Evolutionary conservation across 2,797 vertebrate genomes (phyloP), one percentile per base, ranked within the genome.

Genomic region (Cyprinodon diabolis): DNA sequence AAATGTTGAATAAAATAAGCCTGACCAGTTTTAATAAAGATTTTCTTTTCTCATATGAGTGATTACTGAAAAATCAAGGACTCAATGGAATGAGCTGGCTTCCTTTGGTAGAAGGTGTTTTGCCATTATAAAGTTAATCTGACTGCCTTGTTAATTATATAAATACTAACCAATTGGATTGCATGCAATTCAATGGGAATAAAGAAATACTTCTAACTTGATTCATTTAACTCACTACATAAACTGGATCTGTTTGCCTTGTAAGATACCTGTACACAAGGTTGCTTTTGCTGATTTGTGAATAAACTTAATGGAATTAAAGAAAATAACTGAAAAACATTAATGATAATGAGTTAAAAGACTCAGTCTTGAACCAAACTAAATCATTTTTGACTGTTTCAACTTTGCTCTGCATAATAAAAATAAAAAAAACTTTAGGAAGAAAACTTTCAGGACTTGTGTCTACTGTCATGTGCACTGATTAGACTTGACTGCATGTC

Each of bases 401-500:
- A 1, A 7, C 13, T 54, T 55, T 10, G 23, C n/a, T 52, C 14
- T 30, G 25, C 25, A 2, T 30, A 30, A 30, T 30, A 30, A 30
- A 58, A 14, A 9, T 21, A 15, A 58, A 65, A 15, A 5, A 45
- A 62, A 58, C 35, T 47, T 58, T 2, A 23, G 72, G 40, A 13
- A 30, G 23, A 65, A 57, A 51, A 63, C 60, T 66, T 71, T 74
- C 48, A n/a, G 47, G 77, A 19, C 40, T 37, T 2, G 37, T 68
- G 78, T 62, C 66, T 51, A 68, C 13, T n/a, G 71, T 71, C 69
- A 71, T 40, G 72, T 71, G 77, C 35, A 37, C 49, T 75, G 76
- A 90, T 75, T 65, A 80, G 86, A 90, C 56, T 80, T 69, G 89
- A 90, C 89, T 86, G 77, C 55, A 49, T 84, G 91, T 92, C 91